Conservation (phyloP, 2,113 vertebrate genomes). For the Microcebus jonahi region DNA sequence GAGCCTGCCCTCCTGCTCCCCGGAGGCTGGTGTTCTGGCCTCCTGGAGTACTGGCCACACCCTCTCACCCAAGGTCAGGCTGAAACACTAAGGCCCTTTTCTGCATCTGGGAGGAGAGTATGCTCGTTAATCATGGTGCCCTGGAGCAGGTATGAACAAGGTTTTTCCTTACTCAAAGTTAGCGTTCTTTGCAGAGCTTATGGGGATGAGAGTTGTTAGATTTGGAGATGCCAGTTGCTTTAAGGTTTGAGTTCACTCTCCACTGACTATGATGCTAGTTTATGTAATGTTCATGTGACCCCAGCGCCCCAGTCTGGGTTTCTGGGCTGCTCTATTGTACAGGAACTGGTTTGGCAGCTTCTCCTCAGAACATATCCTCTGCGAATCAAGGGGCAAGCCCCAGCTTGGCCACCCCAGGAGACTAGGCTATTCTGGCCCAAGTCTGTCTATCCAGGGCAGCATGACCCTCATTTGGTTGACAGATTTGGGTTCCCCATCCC, state of each 20-base stretch:
- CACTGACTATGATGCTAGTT: not conserved
- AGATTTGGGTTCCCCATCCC: not conserved
- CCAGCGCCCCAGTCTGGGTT: not conserved
- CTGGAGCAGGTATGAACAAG: accelerated
- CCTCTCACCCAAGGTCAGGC: not conserved
- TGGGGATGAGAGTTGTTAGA: not conserved
- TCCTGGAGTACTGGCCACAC: not conserved
- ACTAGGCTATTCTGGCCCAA: not conserved
- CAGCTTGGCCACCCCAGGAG: too few relatives aligned
- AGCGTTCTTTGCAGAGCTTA: not conserved
- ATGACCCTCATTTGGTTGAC: not conserved
- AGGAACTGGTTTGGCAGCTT: not conserved
- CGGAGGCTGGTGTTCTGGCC: not conserved
- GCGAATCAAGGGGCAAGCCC: too few relatives aligned
- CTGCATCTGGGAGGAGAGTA: not conserved
- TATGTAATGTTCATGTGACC: not conserved
- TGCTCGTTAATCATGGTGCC: not conserved
- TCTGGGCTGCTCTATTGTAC: too few relatives aligned
- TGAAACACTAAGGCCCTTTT: not conserved
- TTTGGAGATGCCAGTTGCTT: not conserved
- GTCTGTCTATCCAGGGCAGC: not conserved
- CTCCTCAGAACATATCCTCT: not conserved
- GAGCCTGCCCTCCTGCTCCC: too few relatives aligned
- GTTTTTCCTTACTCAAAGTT: not conserved
- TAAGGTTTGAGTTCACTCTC: not conserved